Percentiles rank a stretch among this genome's conserved stretches.
Conservation (phyloP, 2,113 vertebrate species). For the Nibea coibor region DNA sequence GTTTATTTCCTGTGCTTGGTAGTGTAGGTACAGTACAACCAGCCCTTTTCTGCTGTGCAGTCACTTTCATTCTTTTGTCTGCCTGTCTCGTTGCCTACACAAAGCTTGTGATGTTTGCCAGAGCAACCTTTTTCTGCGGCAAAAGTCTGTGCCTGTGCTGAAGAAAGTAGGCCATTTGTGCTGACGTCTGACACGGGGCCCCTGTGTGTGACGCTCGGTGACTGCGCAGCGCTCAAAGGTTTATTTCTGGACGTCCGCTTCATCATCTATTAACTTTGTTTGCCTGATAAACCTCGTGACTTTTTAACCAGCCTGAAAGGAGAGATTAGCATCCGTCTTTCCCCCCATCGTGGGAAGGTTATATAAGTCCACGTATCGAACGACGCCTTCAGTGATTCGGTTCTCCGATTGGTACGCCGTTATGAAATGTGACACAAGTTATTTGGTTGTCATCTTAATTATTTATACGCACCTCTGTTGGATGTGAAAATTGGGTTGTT, state of each 20-base stretch:
- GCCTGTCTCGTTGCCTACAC: conserved; percentile 10
- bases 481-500: conserved; percentile 70
- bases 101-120: conserved; percentile 34
- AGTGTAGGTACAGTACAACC: conserved; percentile 27
- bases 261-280: conserved; percentile 49
- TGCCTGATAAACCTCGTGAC: conserved; percentile 36
- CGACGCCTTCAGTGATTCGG: conserved; percentile 14
- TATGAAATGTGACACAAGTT: conserved; percentile 73
- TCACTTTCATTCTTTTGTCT: conserved; percentile 23
- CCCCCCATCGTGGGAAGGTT: conserved; percentile 41
- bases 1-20: neutral
- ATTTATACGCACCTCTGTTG: conserved; percentile 70
- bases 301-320: conserved; percentile 20
- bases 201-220: conserved; percentile 25
- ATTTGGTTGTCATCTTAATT: conserved; percentile 72
- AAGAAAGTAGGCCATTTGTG: conserved; percentile 65
- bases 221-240: conserved; percentile 25
- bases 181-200: conserved; percentile 52
- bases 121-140: conserved; percentile 18
- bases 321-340: conserved; percentile 57
- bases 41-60: conserved; percentile 34
- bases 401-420: conserved; percentile 34
- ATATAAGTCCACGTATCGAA: conserved; percentile 44
- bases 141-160: conserved; percentile 19
- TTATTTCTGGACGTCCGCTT: conserved; percentile 53